Percentiles rank a stretch among this genome's conserved stretches.
Conservation (phyloP, 23 tunicate species). For the Clavelina lepadiformis region DNA sequence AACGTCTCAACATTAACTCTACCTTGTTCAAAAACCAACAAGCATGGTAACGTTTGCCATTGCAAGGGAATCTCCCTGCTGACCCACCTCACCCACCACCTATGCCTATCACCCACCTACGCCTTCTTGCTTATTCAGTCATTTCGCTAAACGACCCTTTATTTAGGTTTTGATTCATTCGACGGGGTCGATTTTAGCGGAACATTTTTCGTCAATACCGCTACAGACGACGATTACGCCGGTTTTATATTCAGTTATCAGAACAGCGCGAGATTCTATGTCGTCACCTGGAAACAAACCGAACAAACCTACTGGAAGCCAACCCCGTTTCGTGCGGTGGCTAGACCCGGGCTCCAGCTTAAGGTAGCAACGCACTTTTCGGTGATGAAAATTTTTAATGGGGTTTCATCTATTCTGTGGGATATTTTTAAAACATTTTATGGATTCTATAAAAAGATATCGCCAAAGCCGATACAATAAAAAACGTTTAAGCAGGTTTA, state of each 20-base stretch:
- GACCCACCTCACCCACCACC: no score
- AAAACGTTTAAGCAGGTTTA: background rate
- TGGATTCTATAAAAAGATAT: background rate
- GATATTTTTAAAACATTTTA: background rate
- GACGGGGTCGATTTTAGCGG: constrained; percentile 91
- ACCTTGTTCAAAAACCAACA: no score
- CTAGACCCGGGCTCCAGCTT: constrained; percentile 48
- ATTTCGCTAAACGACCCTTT: no score
- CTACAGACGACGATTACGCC: constrained; percentile 59
- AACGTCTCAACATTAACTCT: no score
- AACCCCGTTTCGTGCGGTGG: constrained; percentile 67
- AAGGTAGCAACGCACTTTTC: no score
- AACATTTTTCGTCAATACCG: constrained; percentile 81
- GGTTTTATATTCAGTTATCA: constrained; percentile 85
- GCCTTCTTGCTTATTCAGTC: no score
- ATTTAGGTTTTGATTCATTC: constrained; percentile 60
- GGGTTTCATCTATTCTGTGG: no score
- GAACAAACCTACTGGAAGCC: constrained; percentile 51
- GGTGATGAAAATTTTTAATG: background rate
- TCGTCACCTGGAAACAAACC: constrained; percentile 73
- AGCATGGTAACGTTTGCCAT: no score
- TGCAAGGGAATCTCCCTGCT: no score
- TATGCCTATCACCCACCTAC: no score
- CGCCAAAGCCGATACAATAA: background rate
- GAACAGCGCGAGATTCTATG: constrained; percentile 65